Evolutionary conservation across 1,140 invertebrate species (phyloP), one percentile per base, ranked within the genome.

Genomic region (Sitophilus oryzae): DNA sequence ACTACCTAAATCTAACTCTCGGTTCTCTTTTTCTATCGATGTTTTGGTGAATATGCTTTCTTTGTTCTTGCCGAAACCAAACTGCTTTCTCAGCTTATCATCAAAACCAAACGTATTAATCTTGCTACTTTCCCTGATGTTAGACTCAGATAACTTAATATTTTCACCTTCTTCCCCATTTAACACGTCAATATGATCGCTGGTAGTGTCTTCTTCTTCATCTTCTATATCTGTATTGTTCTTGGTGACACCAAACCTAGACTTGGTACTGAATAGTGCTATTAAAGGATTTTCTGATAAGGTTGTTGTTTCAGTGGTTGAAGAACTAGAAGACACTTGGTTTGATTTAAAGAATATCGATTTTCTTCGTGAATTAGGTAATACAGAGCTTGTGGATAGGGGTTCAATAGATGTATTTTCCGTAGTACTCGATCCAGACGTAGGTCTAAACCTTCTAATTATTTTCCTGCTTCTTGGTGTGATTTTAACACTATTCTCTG

Each of bases 101-200:
- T 54, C 56, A 15, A 49, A 6, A n/a, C 20, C 46, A 40, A 63
- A 58, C 35, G 57, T 54, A 19, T 61, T 67, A 15, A 68, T 51
- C 18, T 63, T 52, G 46, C 64, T 71, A 58, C 76, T 78, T 71
- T 79, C 77, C 61, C 73, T 71, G 58, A 79, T 76, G 42, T 76
- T 76, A 59, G 71, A 77, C 68, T 79, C 77, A 2, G 78, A 79
- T 25, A 79, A 59, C 53, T 74, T 70, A 54, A 80, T 78, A 55
- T 78, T 76, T 64, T 79, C 78, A 22, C 66, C 71, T 67, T 76
- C 76, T 48, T 73, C 73, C 5, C 11, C 61, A 42, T 40, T 61
- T 15, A 56, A 42, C 36, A 64, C 61, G n/a, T 55, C 61, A 20
- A 20, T 48, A 51, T 76, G 73, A 16, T 68, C 60, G 38, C 51